These are phyloP conservation scores for Pseudochirops cupreus DNA, from an alignment of 2,797 vertebrate species.

Conservation along the genomic window DNA sequence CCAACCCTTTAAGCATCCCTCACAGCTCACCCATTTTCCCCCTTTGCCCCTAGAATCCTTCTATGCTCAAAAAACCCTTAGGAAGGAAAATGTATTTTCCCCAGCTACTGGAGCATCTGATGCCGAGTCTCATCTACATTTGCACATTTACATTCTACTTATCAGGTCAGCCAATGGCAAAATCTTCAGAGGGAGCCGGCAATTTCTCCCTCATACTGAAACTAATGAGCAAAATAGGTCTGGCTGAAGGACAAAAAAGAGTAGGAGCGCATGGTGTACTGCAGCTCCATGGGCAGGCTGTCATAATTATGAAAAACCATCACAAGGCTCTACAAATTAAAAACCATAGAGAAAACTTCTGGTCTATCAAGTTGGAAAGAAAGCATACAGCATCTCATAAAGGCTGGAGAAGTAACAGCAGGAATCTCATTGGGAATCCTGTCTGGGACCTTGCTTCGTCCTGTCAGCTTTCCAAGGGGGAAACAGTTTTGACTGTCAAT, in stretches of 20 bases:
- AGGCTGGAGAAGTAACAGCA: conserved; percentile 17
- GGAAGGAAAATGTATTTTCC: conserved; percentile 25
- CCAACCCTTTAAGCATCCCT: background rate
- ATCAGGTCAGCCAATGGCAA: conserved; percentile 71
- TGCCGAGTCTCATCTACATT: background rate
- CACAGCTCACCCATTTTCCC: background rate
- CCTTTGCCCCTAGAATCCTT: background rate
- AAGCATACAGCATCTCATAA: conserved; percentile 37
- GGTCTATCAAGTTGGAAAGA: accelerated
- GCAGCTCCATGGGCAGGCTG: conserved; percentile 54
- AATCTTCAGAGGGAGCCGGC: conserved; percentile 72
- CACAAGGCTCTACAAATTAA: conserved; percentile 53
- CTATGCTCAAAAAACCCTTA: conserved; percentile 26
- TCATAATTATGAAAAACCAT: conserved; percentile 60
- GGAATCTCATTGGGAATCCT: conserved; percentile 45
- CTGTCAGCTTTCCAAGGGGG: conserved; percentile 71
- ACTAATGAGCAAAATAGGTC: conserved; percentile 76
- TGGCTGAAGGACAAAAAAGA: conserved; percentile 68
- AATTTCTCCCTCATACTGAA: conserved; percentile 70
- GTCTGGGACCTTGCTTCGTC: conserved; percentile 48
- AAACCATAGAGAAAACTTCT: conserved; percentile 57
- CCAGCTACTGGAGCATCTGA: background rate
- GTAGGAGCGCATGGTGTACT: background rate
- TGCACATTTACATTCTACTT: conserved; percentile 76
- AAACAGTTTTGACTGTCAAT: conserved; percentile 75